Evolutionary conservation across 2,888 invertebrate genomes (phyloP).

Genomic region (Steinernema scapterisci): DNA sequence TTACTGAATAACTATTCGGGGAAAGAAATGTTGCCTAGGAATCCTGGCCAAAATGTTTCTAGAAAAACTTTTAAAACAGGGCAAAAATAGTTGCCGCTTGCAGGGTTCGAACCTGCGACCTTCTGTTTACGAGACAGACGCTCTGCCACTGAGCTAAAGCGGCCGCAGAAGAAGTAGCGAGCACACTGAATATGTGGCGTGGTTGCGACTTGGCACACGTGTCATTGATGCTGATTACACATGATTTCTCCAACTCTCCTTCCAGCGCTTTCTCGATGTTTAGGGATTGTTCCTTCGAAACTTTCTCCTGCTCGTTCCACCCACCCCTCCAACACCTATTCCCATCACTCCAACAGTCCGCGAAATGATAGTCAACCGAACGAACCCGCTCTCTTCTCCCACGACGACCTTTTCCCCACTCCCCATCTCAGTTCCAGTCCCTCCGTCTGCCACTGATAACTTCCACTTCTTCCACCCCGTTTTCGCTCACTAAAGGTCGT

Average conservation of each 20-base stretch:
- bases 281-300: too few species aligned
- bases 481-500: conserved; percentile 12
- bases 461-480: not conserved
- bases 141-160: conserved; percentile 44
- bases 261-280: too few species aligned
- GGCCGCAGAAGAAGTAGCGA: not conserved
- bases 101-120: conserved; percentile 32
- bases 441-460: conserved; percentile 27
- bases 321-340: too few species aligned
- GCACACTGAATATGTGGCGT: too few species aligned
- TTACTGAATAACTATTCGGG: too few species aligned
- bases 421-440: not conserved
- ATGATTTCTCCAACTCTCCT: too few species aligned
- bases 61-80: not conserved
- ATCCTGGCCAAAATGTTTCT: not conserved
- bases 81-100: conserved; percentile 25
- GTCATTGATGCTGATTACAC: too few species aligned
- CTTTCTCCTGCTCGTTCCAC: too few species aligned
- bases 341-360: too few species aligned
- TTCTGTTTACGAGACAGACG: conserved; percentile 43
- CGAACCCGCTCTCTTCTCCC: not conserved
- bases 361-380: not conserved
- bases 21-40: too few species aligned
- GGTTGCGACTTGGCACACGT: too few species aligned
- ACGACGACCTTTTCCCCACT: not conserved